Percentiles rank a stretch among this genome's conserved stretches.
phyloP scores from a whole-genome alignment of 2,113 vertebrate species.

The Hyaena hyaena region DNA sequence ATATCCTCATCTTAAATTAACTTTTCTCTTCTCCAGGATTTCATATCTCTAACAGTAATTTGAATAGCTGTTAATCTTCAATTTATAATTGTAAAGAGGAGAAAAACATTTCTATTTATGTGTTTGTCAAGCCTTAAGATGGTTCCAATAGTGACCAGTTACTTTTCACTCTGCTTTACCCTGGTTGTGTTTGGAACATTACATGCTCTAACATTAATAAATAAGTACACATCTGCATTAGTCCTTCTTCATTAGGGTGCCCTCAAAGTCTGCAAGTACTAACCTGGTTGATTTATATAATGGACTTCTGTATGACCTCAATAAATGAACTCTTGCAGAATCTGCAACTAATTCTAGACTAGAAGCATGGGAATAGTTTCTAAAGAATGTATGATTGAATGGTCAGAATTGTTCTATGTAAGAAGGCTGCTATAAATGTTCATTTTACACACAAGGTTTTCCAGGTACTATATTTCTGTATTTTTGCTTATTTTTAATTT shows the following conservation, averaged over 20 bases:
- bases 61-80: neutral
- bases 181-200: constrained; percentile 31
- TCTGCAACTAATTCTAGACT: neutral
- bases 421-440: constrained; percentile 11
- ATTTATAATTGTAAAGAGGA: constrained; percentile 14
- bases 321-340: neutral
- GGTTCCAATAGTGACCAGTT: neutral
- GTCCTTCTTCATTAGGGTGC: constrained; percentile 39
- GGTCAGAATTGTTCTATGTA: constrained; percentile 8
- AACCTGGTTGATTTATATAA: neutral
- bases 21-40: constrained; percentile 48
- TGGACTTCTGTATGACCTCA: neutral
- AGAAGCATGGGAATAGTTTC: constrained; percentile 25
- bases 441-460: neutral
- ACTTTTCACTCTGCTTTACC: constrained; percentile 40
- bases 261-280: constrained; percentile 39
- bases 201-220: constrained; percentile 46
- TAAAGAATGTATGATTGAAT: constrained; percentile 2
- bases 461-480: neutral
- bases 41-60: neutral
- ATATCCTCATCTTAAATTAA: neutral
- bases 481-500: constrained; percentile 41
- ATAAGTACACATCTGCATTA: neutral
- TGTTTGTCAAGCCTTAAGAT: constrained; percentile 32
- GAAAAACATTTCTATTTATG: constrained; percentile 16